These are phyloP conservation scores for Equus quagga DNA, from an alignment of 2,113 vertebrate genomes.

Conservation along the genomic window DNA sequence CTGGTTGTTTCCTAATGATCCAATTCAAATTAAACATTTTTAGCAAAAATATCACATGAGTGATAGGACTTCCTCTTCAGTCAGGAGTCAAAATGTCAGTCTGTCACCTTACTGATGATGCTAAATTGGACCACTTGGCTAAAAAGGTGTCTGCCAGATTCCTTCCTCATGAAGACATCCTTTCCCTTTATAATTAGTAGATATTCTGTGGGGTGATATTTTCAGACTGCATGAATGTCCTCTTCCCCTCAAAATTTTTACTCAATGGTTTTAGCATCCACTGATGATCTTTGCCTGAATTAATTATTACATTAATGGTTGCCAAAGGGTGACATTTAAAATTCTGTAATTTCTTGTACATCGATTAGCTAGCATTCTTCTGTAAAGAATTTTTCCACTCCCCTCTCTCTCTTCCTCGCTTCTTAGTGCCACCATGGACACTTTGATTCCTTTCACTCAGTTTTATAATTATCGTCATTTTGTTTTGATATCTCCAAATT, in stretches of 20 bases:
- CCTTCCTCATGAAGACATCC: background rate
- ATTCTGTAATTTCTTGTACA: background rate
- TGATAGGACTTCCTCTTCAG: background rate
- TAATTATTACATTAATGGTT: background rate
- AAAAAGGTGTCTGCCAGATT: background rate
- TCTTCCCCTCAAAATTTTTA: background rate
- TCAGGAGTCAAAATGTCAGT: background rate
- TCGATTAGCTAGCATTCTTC: background rate
- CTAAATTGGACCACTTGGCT: background rate
- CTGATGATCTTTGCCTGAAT: background rate
- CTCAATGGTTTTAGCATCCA: background rate
- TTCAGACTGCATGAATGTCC: background rate
- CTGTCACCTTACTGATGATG: background rate
- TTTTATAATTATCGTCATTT: background rate
- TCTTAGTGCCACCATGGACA: background rate
- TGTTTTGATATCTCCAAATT: background rate
- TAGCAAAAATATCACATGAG: background rate
- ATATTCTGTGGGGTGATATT: background rate
- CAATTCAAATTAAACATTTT: constrained; percentile 35
- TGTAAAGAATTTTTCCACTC: background rate
- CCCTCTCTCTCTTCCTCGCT: background rate
- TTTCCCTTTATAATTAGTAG: background rate
- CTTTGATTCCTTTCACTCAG: background rate
- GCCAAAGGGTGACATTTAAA: background rate
- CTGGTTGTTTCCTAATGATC: constrained; percentile 26